Evolutionary conservation across 2,888 invertebrate genomes (phyloP).

Genomic region (Trilocha varians): DNA sequence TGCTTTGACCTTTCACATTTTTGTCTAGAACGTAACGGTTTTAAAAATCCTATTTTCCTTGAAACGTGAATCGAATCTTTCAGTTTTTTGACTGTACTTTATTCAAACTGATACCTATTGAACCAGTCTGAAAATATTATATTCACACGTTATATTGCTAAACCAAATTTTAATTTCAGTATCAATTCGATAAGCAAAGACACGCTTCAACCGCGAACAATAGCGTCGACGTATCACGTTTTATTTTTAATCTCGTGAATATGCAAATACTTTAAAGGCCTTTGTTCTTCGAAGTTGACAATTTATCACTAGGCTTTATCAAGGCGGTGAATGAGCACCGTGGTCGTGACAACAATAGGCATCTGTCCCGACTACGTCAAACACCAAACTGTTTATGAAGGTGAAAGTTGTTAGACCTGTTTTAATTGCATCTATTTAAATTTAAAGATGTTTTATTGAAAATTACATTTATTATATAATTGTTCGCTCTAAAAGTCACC

Average conservation of each 20-base stretch:
- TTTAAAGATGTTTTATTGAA: background rate
- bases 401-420: conserved; percentile 25
- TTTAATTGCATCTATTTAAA: conserved; percentile 11
- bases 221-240: conserved; percentile 4
- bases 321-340: conserved; percentile 30
- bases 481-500: too few relatives aligned
- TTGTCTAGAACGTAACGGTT: too few relatives aligned
- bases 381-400: conserved; percentile 21
- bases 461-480: too few relatives aligned
- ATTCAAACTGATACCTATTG: too few relatives aligned
- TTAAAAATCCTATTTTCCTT: too few relatives aligned
- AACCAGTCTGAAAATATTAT: too few relatives aligned
- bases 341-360: conserved; percentile 39
- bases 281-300: conserved; percentile 26
- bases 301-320: conserved; percentile 39
- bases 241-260: conserved; percentile 6
- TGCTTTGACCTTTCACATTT: too few relatives aligned
- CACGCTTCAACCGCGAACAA: conserved; percentile 8
- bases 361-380: conserved; percentile 22
- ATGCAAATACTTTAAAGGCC: conserved; percentile 13
- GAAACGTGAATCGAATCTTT: too few relatives aligned
- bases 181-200: background rate
- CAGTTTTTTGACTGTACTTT: too few relatives aligned
- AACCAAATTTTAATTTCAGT: background rate
- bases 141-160: too few relatives aligned